phyloP scores from a whole-genome alignment of 2,888 invertebrate species.

The Watsonalla binaria region DNA sequence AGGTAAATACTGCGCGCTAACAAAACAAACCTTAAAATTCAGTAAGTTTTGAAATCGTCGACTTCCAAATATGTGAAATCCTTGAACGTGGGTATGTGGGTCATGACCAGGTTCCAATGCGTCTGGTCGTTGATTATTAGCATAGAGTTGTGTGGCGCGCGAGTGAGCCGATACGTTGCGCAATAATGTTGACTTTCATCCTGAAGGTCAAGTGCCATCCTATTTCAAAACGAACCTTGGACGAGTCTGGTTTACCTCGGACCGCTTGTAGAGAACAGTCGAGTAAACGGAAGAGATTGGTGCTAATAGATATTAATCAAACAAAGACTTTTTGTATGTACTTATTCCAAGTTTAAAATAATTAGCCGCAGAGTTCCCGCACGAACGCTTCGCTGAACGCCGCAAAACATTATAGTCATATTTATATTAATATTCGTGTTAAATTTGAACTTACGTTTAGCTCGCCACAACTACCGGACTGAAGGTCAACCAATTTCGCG shows the following conservation, averaged over 20 bases:
- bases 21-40: constrained; percentile 60
- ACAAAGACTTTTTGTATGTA: constrained; percentile 44
- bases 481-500: constrained; percentile 70
- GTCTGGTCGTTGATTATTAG: constrained; percentile 71
- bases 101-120: constrained; percentile 73
- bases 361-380: constrained; percentile 29
- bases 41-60: constrained; percentile 69
- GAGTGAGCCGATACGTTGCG: constrained; percentile 56
- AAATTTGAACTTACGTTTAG: constrained; percentile 33
- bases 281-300: constrained; percentile 66
- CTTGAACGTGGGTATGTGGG: constrained; percentile 74
- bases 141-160: constrained; percentile 64
- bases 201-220: constrained; percentile 78
- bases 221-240: constrained; percentile 77
- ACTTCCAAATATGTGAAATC: constrained; percentile 77
- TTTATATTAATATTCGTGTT: constrained; percentile 28
- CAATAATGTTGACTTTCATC: constrained; percentile 77
- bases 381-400: constrained; percentile 26
- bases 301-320: constrained; percentile 60
- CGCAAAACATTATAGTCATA: constrained; percentile 19
- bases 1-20: constrained; percentile 38
- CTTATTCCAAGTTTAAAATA: constrained; percentile 31
- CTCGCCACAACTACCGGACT: constrained; percentile 44
- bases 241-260: constrained; percentile 72
- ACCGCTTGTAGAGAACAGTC: constrained; percentile 47